Evolutionary conservation across 2,888 invertebrate genomes (phyloP).

Genomic region (Cosmopolites sordidus): DNA sequence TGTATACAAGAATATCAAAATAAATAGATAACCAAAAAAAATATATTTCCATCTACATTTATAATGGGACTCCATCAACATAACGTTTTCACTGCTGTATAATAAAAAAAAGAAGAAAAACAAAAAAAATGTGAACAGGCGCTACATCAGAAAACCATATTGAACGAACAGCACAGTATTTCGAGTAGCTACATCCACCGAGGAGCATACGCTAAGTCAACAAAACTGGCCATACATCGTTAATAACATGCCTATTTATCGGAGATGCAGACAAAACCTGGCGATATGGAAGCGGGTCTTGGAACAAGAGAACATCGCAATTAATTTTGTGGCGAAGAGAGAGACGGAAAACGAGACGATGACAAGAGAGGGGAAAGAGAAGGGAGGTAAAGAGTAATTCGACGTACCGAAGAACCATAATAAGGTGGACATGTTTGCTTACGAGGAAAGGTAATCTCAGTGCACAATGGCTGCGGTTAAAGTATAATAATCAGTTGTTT

Average conservation of each 20-base stretch:
- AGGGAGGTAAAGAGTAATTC: background rate
- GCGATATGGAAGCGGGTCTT: constrained; percentile 11
- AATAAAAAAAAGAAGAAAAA: no score
- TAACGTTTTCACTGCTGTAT: no score
- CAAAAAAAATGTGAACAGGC: no score
- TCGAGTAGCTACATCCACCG: no score
- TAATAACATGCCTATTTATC: constrained; percentile 10
- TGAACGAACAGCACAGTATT: no score
- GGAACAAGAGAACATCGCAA: constrained; percentile 27
- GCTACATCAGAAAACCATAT: no score
- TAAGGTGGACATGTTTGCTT: constrained; percentile 37
- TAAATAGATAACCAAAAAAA: no score
- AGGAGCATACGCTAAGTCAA: background rate
- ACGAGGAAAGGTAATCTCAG: constrained; percentile 32
- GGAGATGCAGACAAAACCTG: constrained; percentile 20
- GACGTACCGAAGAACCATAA: constrained; percentile 16
- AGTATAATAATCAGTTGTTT: constrained; percentile 3
- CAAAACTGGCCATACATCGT: background rate
- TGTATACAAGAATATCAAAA: no score
- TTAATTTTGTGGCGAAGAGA: constrained; percentile 23
- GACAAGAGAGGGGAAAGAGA: background rate
- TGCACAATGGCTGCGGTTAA: constrained; percentile 26
- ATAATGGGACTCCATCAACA: no score
- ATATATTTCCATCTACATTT: no score
- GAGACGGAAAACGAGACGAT: background rate